Evolutionary conservation across 2,888 invertebrate genomes (phyloP).

Genomic region (Trichogramma evanescens): DNA sequence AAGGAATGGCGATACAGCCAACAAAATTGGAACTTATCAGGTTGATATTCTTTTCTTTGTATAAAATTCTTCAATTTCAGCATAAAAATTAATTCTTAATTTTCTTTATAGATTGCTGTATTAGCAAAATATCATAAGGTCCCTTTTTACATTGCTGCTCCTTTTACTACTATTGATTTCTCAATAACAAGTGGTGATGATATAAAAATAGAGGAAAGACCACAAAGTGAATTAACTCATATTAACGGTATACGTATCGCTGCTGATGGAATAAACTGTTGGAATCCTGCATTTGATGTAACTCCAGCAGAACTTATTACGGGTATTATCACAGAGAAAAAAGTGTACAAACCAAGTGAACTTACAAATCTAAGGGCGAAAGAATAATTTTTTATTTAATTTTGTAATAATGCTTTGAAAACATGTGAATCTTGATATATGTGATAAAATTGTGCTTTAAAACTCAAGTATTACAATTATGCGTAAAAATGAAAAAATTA

Average conservation of each 20-base stretch:
- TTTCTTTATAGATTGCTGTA: conserved; percentile 65
- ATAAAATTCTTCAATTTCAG: not conserved
- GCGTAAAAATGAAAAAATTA: too few species aligned
- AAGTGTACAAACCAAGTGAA: conserved; percentile 66
- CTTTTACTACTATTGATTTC: conserved; percentile 84
- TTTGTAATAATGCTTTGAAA: not conserved
- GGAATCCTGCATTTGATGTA: conserved; percentile 99
- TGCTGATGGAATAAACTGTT: conserved; percentile 82
- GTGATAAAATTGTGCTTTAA: too few species aligned
- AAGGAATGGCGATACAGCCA: conserved; percentile 96
- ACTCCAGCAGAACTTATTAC: conserved; percentile 89
- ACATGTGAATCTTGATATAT: not conserved
- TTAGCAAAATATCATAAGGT: conserved; percentile 83
- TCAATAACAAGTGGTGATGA: conserved; percentile 68
- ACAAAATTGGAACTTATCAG: conserved; percentile 97
- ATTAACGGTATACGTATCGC: conserved; percentile 82
- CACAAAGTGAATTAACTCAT: conserved; percentile 84
- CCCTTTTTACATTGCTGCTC: conserved; percentile 94
- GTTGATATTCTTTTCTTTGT: conserved; percentile 34
- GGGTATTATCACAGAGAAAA: conserved; percentile 89
- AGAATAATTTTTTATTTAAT: too few species aligned
- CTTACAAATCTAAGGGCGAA: conserved; percentile 27
- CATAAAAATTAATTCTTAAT: conserved; percentile 18
- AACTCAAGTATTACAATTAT: too few species aligned
- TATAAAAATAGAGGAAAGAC: conserved; percentile 90